phyloP scores from a whole-genome alignment of 1,140 invertebrate genomes.

The Euura saliciscinereae region DNA sequence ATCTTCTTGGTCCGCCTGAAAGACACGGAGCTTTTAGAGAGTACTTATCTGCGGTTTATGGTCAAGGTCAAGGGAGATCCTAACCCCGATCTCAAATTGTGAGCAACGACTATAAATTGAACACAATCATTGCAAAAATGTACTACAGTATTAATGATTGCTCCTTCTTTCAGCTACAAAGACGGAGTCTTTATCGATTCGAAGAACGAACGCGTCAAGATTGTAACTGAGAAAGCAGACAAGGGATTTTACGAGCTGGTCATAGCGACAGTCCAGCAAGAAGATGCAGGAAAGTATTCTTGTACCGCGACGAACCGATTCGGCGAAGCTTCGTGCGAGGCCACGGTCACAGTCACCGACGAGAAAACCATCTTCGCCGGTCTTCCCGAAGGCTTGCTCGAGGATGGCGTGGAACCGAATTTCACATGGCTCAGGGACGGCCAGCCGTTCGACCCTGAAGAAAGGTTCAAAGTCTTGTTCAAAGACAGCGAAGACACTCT shows the following conservation, averaged over 20 bases:
- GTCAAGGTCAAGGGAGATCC: constrained; percentile 88
- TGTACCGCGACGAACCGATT: constrained; percentile 86
- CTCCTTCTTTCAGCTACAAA: constrained; percentile 74
- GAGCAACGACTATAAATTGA: constrained; percentile 54
- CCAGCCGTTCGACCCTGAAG: constrained; percentile 86
- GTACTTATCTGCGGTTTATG: constrained; percentile 88
- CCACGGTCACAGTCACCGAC: constrained; percentile 80
- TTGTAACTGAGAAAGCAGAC: constrained; percentile 77
- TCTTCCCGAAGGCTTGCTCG: constrained; percentile 68
- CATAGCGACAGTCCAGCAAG: constrained; percentile 78
- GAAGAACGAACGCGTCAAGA: constrained; percentile 73
- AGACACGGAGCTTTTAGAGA: constrained; percentile 85
- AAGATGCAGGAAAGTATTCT: constrained; percentile 88
- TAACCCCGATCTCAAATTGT: constrained; percentile 85
- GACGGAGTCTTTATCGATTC: constrained; percentile 75
- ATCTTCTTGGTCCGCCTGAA: constrained; percentile 83
- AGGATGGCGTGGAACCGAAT: constrained; percentile 78
- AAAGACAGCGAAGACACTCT: constrained; percentile 92
- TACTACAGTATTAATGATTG: constrained; percentile 19
- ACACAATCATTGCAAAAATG: constrained; percentile 11
- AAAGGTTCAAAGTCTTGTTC: constrained; percentile 92
- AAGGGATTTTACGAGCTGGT: constrained; percentile 90
- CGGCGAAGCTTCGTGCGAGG: constrained; percentile 79
- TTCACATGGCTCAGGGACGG: constrained; percentile 94
- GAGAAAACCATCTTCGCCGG: constrained; percentile 83